Evolutionary conservation across 2,888 invertebrate genomes (phyloP), one percentile per base, ranked within the genome.

Genomic region (Thecophora atra): DNA sequence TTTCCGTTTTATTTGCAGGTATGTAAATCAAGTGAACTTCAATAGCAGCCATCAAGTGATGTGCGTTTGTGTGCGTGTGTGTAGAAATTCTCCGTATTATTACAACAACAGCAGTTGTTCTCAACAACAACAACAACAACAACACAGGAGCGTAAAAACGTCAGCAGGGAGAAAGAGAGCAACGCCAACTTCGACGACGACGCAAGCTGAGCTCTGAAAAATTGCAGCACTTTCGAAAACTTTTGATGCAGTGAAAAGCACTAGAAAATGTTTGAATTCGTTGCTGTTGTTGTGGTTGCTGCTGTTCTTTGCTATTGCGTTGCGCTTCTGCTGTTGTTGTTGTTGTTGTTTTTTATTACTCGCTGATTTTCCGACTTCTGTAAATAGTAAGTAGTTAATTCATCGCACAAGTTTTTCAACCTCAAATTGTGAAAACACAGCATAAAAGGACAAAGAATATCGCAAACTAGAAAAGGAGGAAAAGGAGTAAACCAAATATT

Each of bases 1-100:
- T 64, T 71, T 44, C 66, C 70, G 15, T 21, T 78, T 62, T 77
- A 58, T 73, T 78, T 78, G 13, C 76, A 78, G 79, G 79, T 78
- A 78, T 71, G 78, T 78, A 73, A 76, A 71, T 65, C 81, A 79
- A 81, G 79, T 79, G 81, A 78, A 80, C 82, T 82, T 83, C 80
- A 81, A 82, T 82, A 79, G 81, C 81, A 81, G 81, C 81, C 81
- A 78, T 77, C 51, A 51, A 51, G 58, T 72, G 60, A 60, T 21
- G 51, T 21, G 17, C 44, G 19, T 51, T 19, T 54, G 21, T 64
- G 26, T 65, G 47, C 62, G 63, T 68, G 26, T 64, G 54, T 60
- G 51, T 1, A 11, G 6, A 37, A 37, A 37, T 37, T 6, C 1
- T 8, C 37, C 6, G 11, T 37, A 37, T 37, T 37, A 37, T 37